Evolutionary conservation across 2,888 invertebrate species (phyloP).

Genomic region (Perithous albicinctus): DNA sequence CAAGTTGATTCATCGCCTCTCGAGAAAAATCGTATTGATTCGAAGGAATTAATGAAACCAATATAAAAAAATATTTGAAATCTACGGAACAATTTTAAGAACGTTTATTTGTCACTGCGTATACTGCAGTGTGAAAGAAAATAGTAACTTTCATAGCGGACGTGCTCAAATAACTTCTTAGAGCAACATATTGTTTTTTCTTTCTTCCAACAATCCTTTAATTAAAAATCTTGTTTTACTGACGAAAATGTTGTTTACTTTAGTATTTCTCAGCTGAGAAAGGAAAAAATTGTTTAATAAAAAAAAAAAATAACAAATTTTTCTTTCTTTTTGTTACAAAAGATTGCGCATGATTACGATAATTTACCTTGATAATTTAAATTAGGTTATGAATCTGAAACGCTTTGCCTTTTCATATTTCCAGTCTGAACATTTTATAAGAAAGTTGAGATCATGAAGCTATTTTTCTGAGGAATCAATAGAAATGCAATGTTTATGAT

Average conservation of each 20-base stretch:
- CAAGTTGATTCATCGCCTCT: slow-evolving; percentile 56
- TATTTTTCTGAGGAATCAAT: not conserved
- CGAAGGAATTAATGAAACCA: slow-evolving; percentile 2
- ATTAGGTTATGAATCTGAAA: not conserved
- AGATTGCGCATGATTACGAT: not conserved
- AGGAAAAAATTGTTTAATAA: not conserved
- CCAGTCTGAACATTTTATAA: not conserved
- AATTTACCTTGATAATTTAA: not conserved
- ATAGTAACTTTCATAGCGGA: too few relatives aligned
- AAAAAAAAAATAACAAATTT: not conserved
- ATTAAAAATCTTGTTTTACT: too few relatives aligned
- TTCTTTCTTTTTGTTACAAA: not conserved
- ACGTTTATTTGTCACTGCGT: not conserved
- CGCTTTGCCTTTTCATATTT: not conserved
- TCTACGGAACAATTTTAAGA: not conserved
- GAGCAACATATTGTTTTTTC: too few relatives aligned
- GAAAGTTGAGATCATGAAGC: too few relatives aligned
- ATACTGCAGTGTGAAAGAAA: too few relatives aligned
- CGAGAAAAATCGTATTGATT: slow-evolving; percentile 15
- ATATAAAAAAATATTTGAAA: not conserved
- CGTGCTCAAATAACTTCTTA: too few relatives aligned
- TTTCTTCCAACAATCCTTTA: too few relatives aligned
- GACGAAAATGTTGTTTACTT: too few relatives aligned
- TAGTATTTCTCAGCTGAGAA: not conserved
- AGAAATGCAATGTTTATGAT: not conserved